A percentile compares a stretch with the other conserved stretches of the same genome.
Conservation (phyloP, 2,113 vertebrate species). For the Oceanites oceanicus region DNA sequence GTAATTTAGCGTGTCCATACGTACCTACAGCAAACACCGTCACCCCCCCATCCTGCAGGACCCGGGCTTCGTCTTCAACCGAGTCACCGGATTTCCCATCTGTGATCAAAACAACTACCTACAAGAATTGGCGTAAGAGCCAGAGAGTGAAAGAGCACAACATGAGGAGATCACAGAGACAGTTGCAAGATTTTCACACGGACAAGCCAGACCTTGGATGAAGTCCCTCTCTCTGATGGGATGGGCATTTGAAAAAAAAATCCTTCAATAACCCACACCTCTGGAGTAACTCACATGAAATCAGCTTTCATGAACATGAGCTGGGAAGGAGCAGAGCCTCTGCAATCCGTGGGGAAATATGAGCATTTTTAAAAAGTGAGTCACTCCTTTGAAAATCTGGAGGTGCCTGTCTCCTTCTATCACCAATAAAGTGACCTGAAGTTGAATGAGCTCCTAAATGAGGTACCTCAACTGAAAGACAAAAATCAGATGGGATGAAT, state of each 20-base stretch:
- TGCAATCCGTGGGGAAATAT: neutral
- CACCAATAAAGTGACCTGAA: neutral
- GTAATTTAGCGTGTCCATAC: neutral
- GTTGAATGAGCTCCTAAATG: neutral
- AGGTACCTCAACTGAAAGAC: neutral
- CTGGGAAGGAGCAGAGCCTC: neutral
- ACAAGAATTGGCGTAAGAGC: neutral
- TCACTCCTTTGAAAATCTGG: neutral
- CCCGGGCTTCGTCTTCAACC: slow-evolving; percentile 67
- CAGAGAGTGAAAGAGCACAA: neutral
- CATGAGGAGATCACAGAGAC: neutral
- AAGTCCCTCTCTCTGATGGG: neutral
- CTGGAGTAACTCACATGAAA: neutral
- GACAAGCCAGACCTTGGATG: neutral
- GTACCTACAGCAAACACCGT: slow-evolving; percentile 86
- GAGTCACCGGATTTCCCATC: slow-evolving; percentile 79
- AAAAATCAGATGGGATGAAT: neutral
- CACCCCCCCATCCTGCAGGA: slow-evolving; percentile 78
- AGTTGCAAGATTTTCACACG: fast-evolving
- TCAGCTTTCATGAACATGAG: neutral
- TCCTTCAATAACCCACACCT: neutral
- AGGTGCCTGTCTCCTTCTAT: neutral
- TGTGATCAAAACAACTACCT: slow-evolving; percentile 83
- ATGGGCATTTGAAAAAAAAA: neutral
- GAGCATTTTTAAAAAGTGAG: neutral